Evolutionary conservation across 2,113 vertebrate species (phyloP).

Genomic region (Megaleporinus macrocephalus): DNA sequence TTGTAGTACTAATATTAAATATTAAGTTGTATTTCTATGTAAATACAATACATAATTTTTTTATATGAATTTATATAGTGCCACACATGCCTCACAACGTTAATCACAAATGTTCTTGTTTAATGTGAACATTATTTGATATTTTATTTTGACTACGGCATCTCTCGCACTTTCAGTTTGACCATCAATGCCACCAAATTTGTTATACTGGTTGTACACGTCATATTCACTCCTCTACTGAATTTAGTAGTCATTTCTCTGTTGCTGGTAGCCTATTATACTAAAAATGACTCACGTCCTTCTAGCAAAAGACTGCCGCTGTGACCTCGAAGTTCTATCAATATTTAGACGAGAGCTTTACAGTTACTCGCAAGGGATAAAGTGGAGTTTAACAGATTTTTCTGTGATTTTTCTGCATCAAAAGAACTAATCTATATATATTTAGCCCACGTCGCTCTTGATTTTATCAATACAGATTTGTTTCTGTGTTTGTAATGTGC

Average conservation of each 20-base stretch:
- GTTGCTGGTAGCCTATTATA: neutral
- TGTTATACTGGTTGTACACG: neutral
- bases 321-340: neutral
- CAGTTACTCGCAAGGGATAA: neutral
- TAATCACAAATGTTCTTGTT: neutral
- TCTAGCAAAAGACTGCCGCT: neutral
- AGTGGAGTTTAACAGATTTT: neutral
- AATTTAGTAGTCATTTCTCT: slow-evolving; percentile 6
- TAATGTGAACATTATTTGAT: slow-evolving; percentile 41
- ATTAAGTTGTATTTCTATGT: neutral
- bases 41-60: neutral
- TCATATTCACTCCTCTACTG: neutral
- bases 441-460: neutral
- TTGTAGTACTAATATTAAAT: neutral
- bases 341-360: slow-evolving; percentile 6
- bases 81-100: neutral
- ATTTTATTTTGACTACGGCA: slow-evolving; percentile 33
- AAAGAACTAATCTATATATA: neutral
- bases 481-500: neutral
- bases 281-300: neutral
- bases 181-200: neutral
- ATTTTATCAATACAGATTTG: slow-evolving; percentile 18
- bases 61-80: neutral
- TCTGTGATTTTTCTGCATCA: neutral
- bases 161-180: slow-evolving; percentile 19